phyloP scores from a whole-genome alignment of 2,888 invertebrate genomes.

The Galerucella nymphaeae region DNA sequence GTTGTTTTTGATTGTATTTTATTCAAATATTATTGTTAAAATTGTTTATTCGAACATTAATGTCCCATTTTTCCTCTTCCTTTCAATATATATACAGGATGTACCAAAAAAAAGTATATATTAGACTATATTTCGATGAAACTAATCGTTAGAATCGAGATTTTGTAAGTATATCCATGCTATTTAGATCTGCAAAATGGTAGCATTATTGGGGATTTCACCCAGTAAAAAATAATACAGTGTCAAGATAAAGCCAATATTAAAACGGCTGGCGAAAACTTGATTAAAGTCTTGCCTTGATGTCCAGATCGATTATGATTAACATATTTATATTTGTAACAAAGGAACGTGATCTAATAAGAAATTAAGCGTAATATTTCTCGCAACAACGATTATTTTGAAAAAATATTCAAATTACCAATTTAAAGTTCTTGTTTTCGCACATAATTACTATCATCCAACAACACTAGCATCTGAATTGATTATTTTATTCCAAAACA shows the following conservation, averaged over 20 bases:
- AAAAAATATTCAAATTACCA: neutral
- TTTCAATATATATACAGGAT: neutral
- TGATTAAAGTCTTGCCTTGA: conserved; percentile 24
- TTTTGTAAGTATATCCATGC: too few relatives aligned
- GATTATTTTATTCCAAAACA: too few relatives aligned
- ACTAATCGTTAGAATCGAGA: too few relatives aligned
- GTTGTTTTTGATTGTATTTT: neutral
- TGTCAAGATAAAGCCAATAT: conserved; percentile 9
- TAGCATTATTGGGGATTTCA: too few relatives aligned
- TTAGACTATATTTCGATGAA: too few relatives aligned
- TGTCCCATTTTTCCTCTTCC: neutral
- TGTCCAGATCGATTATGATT: conserved; percentile 24
- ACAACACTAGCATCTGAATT: too few relatives aligned
- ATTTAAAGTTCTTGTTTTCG: neutral
- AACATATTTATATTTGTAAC: conserved; percentile 31
- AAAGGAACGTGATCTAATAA: conserved; percentile 24
- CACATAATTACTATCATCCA: neutral
- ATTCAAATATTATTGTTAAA: neutral
- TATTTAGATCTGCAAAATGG: too few relatives aligned
- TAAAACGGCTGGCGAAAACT: conserved; percentile 12
- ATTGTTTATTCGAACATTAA: neutral
- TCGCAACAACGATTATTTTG: neutral
- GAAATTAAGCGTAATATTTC: conserved; percentile 20
- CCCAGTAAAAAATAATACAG: too few relatives aligned
- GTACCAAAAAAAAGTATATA: too few relatives aligned